phyloP scores from a whole-genome alignment of 1,140 invertebrate genomes.

The Rhopalosiphum padi region DNA sequence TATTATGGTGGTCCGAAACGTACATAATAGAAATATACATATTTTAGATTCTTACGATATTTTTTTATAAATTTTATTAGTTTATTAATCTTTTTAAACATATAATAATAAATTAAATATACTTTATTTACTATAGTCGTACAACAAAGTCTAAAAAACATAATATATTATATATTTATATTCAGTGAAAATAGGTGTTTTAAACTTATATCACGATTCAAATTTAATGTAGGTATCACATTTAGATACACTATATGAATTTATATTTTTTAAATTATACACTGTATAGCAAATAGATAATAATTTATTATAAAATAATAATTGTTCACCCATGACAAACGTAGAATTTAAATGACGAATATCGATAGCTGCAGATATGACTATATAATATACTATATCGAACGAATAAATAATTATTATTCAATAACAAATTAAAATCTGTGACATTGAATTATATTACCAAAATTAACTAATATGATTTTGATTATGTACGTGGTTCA shows the following conservation, averaged over 20 bases:
- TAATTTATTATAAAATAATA: not conserved
- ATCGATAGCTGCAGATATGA: not conserved
- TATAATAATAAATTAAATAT: too few relatives aligned
- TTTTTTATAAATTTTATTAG: too few relatives aligned
- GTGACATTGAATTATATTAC: not conserved
- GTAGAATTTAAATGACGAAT: not conserved
- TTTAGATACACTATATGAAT: not conserved
- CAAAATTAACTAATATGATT: not conserved
- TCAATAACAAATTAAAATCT: not conserved
- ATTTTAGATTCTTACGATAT: too few relatives aligned
- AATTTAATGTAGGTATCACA: too few relatives aligned
- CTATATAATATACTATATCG: not conserved
- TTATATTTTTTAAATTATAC: not conserved
- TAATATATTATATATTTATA: too few relatives aligned
- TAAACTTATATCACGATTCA: too few relatives aligned
- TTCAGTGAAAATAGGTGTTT: not conserved
- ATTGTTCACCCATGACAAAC: not conserved
- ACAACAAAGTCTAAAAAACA: too few relatives aligned
- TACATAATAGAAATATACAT: too few relatives aligned
- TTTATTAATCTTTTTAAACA: too few relatives aligned
- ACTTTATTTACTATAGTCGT: too few relatives aligned
- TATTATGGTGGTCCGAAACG: too few relatives aligned
- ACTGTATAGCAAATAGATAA: not conserved
- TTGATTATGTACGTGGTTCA: conserved; percentile 60
- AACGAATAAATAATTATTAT: not conserved